Evolutionary conservation across 2,888 invertebrate species (phyloP), one percentile per base, ranked within the genome.

Genomic region (Drosophila barbarae): DNA sequence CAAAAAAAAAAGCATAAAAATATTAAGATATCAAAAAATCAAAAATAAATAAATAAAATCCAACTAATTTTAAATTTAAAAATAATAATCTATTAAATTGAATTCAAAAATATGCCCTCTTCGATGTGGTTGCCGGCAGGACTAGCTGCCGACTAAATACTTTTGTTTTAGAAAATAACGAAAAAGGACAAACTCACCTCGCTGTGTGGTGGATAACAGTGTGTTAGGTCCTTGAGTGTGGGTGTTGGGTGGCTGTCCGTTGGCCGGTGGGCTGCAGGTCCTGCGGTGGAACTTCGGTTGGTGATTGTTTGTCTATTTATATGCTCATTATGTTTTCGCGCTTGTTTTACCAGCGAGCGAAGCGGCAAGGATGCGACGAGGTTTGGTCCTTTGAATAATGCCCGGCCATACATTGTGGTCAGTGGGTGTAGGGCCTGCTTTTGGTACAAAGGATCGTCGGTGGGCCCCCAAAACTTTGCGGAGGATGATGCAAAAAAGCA

Each of bases 291-390:
- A 23, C 28, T 41, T 28, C 34, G 70, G 53, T 46, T 57, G 65
- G 69, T 69, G 84, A 81, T 73, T 75, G 82, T 77, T 77, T 80
- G 77, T 75, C 81, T 75, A 83, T 83, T 69, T 77, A 81, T 84
- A 80, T 73, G 81, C 84, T 78, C 78, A 78, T 78, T 78, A 84
- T 84, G 78, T 84, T 78, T 81, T 83, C 81, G 84, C 84, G 84
- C 81, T 80, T 78, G 78, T 84, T 83, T 78, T 77, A 83, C 75
- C 69, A 84, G 69, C 63, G 39, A 47, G 63, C 73, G 46, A 60
- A 72, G 35, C 42, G 42, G 54, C 38, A 39, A 32, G 35, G 36
- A 23, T 38, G 38, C 30, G 23, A 28, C 21, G 41, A 6, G 36
- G 21, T 13, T 32, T 32, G 35, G 63, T 52, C 72, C 70, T 67